A percentile compares a stretch with the other conserved stretches of the same genome.
Conservation (phyloP, 2,113 vertebrate species). For the Bos javanicus region DNA sequence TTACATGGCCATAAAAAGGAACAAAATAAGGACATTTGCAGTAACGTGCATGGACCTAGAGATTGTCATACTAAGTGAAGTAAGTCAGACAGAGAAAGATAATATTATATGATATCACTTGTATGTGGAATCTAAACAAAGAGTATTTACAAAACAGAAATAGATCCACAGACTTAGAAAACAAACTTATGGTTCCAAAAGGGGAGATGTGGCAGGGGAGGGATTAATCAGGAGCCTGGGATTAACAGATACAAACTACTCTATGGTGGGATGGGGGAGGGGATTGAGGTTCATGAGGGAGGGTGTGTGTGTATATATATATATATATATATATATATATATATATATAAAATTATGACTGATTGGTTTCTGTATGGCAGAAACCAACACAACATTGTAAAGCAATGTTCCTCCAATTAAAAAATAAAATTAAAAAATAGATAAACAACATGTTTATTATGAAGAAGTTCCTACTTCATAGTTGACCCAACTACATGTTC, state of each 20-base stretch:
- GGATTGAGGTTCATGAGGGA: neutral
- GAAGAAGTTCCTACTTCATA: neutral
- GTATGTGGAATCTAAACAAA: neutral
- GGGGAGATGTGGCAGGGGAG: neutral
- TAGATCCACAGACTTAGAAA: neutral
- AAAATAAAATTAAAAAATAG: neutral
- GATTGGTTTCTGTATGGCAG: neutral
- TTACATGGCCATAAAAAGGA: neutral
- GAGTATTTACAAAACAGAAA: neutral
- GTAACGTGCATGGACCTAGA: neutral
- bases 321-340: too few species aligned
- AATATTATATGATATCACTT: neutral
- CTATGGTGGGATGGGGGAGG: neutral
- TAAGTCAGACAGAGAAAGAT: neutral
- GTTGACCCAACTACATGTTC: neutral
- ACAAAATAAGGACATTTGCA: neutral
- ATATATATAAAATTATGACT: neutral
- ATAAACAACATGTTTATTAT: neutral
- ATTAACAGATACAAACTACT: neutral
- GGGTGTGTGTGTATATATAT: neutral
- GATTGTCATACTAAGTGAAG: neutral
- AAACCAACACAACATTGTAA: neutral
- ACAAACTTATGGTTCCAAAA: neutral
- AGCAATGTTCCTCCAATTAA: neutral
- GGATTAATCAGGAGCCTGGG: neutral